phyloP scores from a whole-genome alignment of 2,113 vertebrate genomes.

The Caranx melampygus region DNA sequence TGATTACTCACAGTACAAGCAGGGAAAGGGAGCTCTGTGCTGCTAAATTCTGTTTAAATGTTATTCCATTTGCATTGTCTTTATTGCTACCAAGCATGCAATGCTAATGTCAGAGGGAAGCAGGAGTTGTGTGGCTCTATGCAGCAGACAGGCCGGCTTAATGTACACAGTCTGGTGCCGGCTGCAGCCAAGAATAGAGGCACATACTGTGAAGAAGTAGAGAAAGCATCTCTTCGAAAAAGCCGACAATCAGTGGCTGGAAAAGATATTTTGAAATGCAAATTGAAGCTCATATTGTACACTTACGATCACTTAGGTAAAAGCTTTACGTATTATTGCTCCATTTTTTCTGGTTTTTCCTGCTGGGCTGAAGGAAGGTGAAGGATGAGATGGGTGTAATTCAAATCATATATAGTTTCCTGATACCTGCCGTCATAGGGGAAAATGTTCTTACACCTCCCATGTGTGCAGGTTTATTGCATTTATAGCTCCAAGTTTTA shows the following conservation, averaged over 20 bases:
- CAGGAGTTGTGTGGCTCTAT: not conserved
- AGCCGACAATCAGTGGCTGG: conserved; percentile 26
- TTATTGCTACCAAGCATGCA: not conserved
- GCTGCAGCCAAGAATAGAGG: conserved; percentile 23
- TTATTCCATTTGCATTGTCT: not conserved
- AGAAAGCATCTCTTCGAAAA: not conserved
- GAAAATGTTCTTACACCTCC: not conserved
- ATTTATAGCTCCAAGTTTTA: not conserved
- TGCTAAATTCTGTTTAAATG: not conserved
- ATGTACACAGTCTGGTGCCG: not conserved
- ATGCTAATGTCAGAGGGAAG: not conserved
- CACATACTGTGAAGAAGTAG: not conserved
- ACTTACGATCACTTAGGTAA: not conserved
- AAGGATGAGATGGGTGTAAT: not conserved
- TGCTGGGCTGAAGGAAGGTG: not conserved
- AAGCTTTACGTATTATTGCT: not conserved
- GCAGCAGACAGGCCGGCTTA: not conserved
- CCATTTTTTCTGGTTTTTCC: not conserved
- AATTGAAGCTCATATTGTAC: conserved; percentile 12
- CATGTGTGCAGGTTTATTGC: not conserved
- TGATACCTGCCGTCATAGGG: not conserved
- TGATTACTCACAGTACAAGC: not conserved
- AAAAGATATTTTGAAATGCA: conserved; percentile 33
- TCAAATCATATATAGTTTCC: not conserved
- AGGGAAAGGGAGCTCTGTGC: not conserved